phyloP scores from a whole-genome alignment of 2,113 vertebrate genomes.

The Myotis brandtii region DNA sequence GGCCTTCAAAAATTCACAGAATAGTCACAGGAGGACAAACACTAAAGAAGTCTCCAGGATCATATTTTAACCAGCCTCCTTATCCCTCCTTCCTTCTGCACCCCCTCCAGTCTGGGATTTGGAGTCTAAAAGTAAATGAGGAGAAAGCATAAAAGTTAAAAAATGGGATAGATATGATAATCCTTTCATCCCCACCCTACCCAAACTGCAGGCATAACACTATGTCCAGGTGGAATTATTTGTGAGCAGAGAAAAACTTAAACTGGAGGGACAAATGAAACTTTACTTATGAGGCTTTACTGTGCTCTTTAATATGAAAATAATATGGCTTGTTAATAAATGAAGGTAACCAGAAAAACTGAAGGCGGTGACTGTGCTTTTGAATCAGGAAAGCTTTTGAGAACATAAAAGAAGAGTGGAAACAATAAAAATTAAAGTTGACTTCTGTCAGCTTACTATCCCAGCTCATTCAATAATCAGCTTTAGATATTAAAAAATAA shows the following conservation, averaged over 20 bases:
- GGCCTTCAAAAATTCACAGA: not conserved
- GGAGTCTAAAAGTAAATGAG: not conserved
- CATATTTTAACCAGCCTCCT: not conserved
- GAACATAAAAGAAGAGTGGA: not conserved
- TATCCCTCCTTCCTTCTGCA: accelerated
- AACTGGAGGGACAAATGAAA: not conserved
- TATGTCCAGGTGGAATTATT: not conserved
- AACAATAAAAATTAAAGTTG: not conserved
- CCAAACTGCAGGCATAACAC: not conserved
- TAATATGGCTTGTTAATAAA: not conserved
- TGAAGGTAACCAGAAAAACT: not conserved
- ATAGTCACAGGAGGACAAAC: not conserved
- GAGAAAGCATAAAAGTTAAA: not conserved
- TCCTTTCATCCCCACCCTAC: accelerated
- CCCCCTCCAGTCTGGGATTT: not conserved
- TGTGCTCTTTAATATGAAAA: not conserved
- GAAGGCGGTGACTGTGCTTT: not conserved
- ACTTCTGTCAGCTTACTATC: not conserved
- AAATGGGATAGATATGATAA: not conserved
- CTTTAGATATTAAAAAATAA: not conserved
- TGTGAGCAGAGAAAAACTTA: not conserved
- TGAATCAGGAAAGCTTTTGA: not conserved
- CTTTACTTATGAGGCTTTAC: not conserved
- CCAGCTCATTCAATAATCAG: not conserved
- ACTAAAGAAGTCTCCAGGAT: not conserved